Evolutionary conservation across 2,797 vertebrate genomes (phyloP).

Genomic region (Spinibarbus caldwelli): DNA sequence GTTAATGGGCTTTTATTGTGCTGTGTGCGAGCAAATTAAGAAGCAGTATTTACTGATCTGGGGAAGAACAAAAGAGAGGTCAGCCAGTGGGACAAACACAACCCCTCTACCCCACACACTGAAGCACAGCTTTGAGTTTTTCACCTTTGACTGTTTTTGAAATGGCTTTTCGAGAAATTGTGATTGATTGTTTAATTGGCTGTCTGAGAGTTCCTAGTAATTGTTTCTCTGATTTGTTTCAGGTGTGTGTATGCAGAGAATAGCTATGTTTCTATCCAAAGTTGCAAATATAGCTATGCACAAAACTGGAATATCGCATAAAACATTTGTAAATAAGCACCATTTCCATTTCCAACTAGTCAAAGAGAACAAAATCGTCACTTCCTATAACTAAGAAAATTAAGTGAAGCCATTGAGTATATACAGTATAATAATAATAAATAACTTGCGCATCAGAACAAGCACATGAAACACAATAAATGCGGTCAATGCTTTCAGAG

Average conservation of each 20-base stretch:
- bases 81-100: constrained; percentile 31
- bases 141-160: background rate
- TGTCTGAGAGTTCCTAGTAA: constrained; percentile 27
- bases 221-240: constrained; percentile 22
- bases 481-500: too few species aligned
- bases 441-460: too few species aligned
- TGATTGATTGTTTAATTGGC: constrained; percentile 31
- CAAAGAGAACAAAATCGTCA: background rate
- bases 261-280: background rate
- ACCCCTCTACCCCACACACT: constrained; percentile 9
- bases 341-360: background rate
- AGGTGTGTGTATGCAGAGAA: constrained; percentile 12
- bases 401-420: background rate
- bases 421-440: background rate
- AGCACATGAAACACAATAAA: too few species aligned
- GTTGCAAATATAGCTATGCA: background rate
- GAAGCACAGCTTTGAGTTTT: background rate
- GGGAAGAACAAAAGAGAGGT: constrained; percentile 36
- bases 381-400: background rate
- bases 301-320: background rate
- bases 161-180: constrained; percentile 15
- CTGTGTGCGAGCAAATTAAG: constrained; percentile 35
- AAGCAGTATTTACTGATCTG: constrained; percentile 47
- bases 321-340: background rate
- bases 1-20: constrained; percentile 52